Evolutionary conservation across 1,140 invertebrate genomes (phyloP), one percentile per base, ranked within the genome.

Genomic region (Laupala kohalensis): DNA sequence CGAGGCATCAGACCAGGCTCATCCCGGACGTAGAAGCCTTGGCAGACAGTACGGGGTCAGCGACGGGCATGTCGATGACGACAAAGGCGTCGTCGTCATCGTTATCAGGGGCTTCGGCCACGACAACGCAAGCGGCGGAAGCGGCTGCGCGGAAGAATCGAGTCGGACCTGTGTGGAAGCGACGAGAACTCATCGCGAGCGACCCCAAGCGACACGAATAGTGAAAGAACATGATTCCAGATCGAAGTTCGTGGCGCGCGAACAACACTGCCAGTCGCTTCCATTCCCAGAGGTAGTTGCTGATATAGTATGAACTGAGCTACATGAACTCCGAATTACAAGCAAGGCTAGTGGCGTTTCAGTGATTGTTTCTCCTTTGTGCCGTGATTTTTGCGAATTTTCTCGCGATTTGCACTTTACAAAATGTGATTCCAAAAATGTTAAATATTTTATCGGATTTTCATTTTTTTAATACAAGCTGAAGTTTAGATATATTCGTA

Each of bases 101-200:
- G 37, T 9, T 4, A 0, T 53, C 53, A 13, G 53, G 23, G 3
- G 30, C 15, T 28, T n/a, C 5, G 25, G 37, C 29, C 37, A 25
- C 25, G 25, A 6, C 37, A 29, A 81, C 73, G 80, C 67, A 65
- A 24, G 75, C 77, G 77, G 70, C 76, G 73, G 19, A 30, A 30
- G 76, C n/a, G 76, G 76, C n/a, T 75, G 74, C 9, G 75, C n/a
- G 62, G 69, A 37, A 62, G 23, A 73, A 64, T 67, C 25, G 26
- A 9, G 28, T 75, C 27, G 82, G 80, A 30, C 84, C 84, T 25
- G 84, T 92, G 3, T 93, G 92, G 84, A 93, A 93, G 79, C 83
- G 91, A 64, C 86, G 89, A 68, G 90, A 93, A 78, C 80, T 93
- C 27, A 93, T 93, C 76, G 89, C 91, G 4, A 92, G 90, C 78